Evolutionary conservation across 2,797 vertebrate genomes (phyloP), one percentile per base, ranked within the genome.

Genomic region (Acanthis flammea): DNA sequence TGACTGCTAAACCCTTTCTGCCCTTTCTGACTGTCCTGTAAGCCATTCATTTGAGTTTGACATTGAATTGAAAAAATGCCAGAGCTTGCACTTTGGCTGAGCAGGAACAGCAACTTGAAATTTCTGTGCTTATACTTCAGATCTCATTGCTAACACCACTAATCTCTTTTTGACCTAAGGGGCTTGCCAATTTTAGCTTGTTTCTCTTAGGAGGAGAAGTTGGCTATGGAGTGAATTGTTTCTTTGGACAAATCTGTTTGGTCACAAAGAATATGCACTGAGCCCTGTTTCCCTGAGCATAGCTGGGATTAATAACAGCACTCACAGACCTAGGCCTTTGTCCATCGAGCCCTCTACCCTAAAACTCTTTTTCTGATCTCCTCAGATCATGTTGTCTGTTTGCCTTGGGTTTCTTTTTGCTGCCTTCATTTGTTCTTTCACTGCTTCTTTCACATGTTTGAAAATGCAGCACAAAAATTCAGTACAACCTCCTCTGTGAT

Each of bases 151-250:
- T 92, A 83, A 73, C 65, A 62, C 65, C 57, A 76, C 53, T 86
- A 54, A 89, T 91, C 62, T 70, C 54, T 79, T 93, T 94, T 70
- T 92, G 31, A 91, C 84, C 44, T 48, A 76, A 88, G 37, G 60
- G 55, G 6, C 60, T 92, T 6, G 0, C 89, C 92, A 87, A 60
- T 63, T 94, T 90, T 83, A 81, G 42, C 39, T 90, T 74, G 72
- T 77, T 94, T 90, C 86, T 90, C 24, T 61, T 92, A 85, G 71
- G 65, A 90, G 61, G 47, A 94, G 82, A 88, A 93, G 68, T 57
- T 94, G 70, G 55, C 50, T 63, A 58, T 68, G 53, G 45, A 86
- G 31, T 63, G 48, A 92, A 92, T 81, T 80, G 35, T 91, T 95
- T 94, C 79, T 80, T 30, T 68, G 61, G 67, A 77, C 61, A 93